A percentile compares a stretch with the other conserved stretches of the same genome.
Evolutionary conservation across 2,888 invertebrate genomes (phyloP).

Genomic region (Ommatoiulus sabulosus): DNA sequence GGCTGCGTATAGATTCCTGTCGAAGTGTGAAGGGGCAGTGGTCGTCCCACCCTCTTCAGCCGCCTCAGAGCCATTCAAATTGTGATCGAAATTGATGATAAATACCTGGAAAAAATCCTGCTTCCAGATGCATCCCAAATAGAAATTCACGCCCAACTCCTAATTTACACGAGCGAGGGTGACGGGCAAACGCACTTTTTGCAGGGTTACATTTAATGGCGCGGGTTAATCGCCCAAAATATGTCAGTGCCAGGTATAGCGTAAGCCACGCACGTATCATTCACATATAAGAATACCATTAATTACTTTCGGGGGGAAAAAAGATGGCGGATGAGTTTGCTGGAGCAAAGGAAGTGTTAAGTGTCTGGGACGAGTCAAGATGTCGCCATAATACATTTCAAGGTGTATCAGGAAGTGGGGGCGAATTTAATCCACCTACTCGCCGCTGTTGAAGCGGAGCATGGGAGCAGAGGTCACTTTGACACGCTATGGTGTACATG

Average conservation of each 20-base stretch:
- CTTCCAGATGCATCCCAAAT: not conserved
- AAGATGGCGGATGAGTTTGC: not conserved
- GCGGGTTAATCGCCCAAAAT: not conserved
- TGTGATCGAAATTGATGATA: slow-evolving; percentile 14
- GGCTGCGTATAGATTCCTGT: not conserved
- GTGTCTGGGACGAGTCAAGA: slow-evolving; percentile 36
- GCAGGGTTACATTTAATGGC: slow-evolving; percentile 3
- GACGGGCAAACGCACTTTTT: not conserved
- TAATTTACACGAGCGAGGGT: not conserved
- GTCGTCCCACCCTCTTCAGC: slow-evolving; percentile 40
- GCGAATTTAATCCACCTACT: not conserved
- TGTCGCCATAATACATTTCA: not conserved
- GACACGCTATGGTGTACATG: not conserved
- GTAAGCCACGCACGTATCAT: not conserved
- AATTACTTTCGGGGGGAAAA: not conserved
- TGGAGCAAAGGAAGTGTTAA: not conserved
- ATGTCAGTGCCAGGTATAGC: not conserved
- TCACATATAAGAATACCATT: not conserved
- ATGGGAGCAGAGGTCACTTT: not conserved
- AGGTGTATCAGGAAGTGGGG: slow-evolving; percentile 12
- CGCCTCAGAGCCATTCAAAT: slow-evolving; percentile 10
- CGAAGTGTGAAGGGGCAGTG: slow-evolving; percentile 48
- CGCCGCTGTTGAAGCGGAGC: not conserved
- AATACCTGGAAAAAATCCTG: not conserved
- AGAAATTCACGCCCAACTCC: not conserved